Evolutionary conservation across 2,113 vertebrate species (phyloP), one percentile per base, ranked within the genome.

Genomic region (Fregetta grallaria): DNA sequence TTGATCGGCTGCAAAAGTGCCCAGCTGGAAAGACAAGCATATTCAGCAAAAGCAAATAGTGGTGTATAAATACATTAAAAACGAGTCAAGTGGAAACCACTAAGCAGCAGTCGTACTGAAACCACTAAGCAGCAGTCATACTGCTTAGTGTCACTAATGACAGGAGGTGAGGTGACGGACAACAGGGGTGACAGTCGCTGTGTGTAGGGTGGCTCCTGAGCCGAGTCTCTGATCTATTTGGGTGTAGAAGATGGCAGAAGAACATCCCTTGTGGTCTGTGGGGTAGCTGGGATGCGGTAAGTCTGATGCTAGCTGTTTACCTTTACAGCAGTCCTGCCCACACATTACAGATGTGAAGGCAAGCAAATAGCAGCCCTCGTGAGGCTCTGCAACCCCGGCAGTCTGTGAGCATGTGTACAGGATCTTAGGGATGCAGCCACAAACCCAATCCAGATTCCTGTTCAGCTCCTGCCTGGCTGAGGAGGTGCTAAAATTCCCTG

Each of bases 381-480:
- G 45, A 65, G 40, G 53, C 38, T 90, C 34, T 70, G 56, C 30
- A 76, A 16, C 36, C 7, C 0, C 19, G 5, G 10, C 23, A 44
- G 30, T 22, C 30, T 26, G 29, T 77, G 66, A 59, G 56, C 49
- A 34, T 3, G 12, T 7, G 7, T 36, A 21, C 18, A 55, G 44
- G 20, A 55, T 75, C 83, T 75, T 9, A 1, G 20, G 52, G 58
- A 29, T 58, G 61, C 45, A 82, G 78, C 66, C 66, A 22, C 26
- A 68, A 70, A 72, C 40, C 3, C 20, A 76, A 1, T 62, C 15
- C 42, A 68, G 19, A 79, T 90, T 90, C 70, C 3, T 58, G 0
- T 92, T 92, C 62, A 76, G 49, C 34, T 90, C 52, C 74, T 93
- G 53, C 23, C 53, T 88, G 74, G 26, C 70, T 93, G 62, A 88